phyloP scores from a whole-genome alignment of 1,140 invertebrate species.

The Andricus grossulariae region DNA sequence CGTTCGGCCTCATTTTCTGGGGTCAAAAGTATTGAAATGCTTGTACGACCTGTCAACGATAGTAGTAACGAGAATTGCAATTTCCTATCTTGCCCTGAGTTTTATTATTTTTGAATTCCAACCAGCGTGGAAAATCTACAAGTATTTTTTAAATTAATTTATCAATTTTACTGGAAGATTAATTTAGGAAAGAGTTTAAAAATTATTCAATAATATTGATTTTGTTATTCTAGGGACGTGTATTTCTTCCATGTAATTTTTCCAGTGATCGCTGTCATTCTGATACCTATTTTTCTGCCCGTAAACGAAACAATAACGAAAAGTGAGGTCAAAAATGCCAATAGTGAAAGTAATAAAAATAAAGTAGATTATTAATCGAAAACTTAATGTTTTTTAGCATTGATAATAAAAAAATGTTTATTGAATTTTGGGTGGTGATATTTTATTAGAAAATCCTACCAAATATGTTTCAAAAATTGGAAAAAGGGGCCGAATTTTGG shows the following conservation, averaged over 20 bases:
- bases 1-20: constrained; percentile 86
- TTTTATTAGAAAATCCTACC: too few species aligned
- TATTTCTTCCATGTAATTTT: constrained; percentile 79
- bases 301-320: not conserved
- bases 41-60: constrained; percentile 89
- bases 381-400: not conserved
- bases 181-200: not conserved
- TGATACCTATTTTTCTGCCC: constrained; percentile 72
- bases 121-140: constrained; percentile 80
- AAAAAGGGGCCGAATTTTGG: too few species aligned
- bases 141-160: constrained; percentile 75
- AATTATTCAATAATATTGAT: not conserved
- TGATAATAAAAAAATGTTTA: not conserved
- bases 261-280: constrained; percentile 74
- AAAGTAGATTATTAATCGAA: not conserved
- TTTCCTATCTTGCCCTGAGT: constrained; percentile 91
- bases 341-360: constrained; percentile 1
- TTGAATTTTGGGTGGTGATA: too few species aligned
- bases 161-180: not conserved
- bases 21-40: constrained; percentile 78
- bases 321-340: not conserved
- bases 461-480: too few species aligned
- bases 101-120: constrained; percentile 92
- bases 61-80: constrained; percentile 85
- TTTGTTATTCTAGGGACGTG: constrained; percentile 70